These are phyloP conservation scores for Lynx canadensis DNA, from an alignment of 2,113 vertebrate species.

Conservation along the genomic window DNA sequence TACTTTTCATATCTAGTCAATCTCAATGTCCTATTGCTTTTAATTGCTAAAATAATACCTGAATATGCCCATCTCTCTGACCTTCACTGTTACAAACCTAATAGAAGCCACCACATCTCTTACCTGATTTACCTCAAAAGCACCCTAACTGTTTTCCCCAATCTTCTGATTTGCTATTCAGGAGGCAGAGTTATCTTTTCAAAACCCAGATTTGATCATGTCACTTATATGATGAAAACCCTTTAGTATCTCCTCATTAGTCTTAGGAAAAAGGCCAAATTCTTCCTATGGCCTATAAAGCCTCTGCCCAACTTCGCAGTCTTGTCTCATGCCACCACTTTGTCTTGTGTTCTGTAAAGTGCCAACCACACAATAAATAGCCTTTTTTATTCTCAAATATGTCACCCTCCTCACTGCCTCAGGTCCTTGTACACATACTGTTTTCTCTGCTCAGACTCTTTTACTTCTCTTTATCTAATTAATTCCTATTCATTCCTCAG, in stretches of 20 bases:
- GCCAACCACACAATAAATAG: background rate
- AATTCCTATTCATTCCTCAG: background rate
- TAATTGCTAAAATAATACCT: background rate
- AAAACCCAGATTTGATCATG: background rate
- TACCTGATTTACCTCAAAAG: background rate
- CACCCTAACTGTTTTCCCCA: background rate
- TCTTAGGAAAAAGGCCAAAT: background rate
- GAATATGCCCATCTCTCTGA: background rate
- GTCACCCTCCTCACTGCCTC: background rate
- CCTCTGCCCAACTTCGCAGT: background rate
- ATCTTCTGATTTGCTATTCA: background rate
- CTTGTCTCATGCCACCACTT: background rate
- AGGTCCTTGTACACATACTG: background rate
- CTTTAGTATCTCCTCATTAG: background rate
- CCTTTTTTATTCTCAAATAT: background rate
- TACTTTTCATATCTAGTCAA: background rate
- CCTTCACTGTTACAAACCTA: background rate
- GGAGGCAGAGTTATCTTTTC: background rate
- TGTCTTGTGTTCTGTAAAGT: background rate
- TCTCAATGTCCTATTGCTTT: background rate
- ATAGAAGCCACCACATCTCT: background rate
- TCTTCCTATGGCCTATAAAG: background rate
- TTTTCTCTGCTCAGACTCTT: background rate
- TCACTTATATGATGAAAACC: background rate
- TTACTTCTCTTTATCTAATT: slow-evolving; percentile 31